Percentiles rank a stretch among this genome's conserved stretches.
Conservation (phyloP, 2,888 invertebrate species). For the Microchrysa polita region DNA sequence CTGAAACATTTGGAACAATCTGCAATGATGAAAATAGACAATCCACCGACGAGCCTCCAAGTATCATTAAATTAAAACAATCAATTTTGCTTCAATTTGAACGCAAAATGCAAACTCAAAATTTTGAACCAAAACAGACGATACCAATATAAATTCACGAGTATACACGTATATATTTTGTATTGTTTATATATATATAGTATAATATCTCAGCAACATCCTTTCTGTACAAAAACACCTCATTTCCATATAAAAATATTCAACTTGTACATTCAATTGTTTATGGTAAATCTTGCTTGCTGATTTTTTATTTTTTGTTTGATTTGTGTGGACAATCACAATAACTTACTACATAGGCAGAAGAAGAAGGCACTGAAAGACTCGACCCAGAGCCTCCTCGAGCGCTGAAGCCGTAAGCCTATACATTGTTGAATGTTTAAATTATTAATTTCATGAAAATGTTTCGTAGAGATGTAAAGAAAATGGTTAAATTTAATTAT, state of each 20-base stretch:
- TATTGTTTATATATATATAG: too few relatives aligned
- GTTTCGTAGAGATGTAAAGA: background rate
- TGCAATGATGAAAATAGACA: background rate
- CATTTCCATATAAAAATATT: slow-evolving; percentile 23
- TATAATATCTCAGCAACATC: slow-evolving; percentile 1
- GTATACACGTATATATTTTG: too few relatives aligned
- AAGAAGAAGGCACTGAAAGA: slow-evolving; percentile 83
- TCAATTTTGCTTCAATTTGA: background rate
- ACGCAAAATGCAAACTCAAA: slow-evolving; percentile 6
- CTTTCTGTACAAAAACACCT: slow-evolving; percentile 9
- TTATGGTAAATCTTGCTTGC: slow-evolving; percentile 3
- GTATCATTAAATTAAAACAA: background rate
- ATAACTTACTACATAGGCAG: slow-evolving; percentile 74
- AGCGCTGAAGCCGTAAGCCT: slow-evolving; percentile 74
- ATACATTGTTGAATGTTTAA: slow-evolving; percentile 53
- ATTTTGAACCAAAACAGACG: background rate
- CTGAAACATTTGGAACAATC: background rate
- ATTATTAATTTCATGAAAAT: slow-evolving; percentile 41
- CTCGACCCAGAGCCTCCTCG: slow-evolving; percentile 81
- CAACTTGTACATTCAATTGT: background rate
- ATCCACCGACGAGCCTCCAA: background rate
- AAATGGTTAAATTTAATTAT: slow-evolving; percentile 7
- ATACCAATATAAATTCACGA: slow-evolving; percentile 4
- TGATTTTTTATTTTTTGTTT: slow-evolving; percentile 18
- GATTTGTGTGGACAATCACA: slow-evolving; percentile 53